Conservation (phyloP, 2,888 invertebrate species). For the Anarsia innoxiella region DNA sequence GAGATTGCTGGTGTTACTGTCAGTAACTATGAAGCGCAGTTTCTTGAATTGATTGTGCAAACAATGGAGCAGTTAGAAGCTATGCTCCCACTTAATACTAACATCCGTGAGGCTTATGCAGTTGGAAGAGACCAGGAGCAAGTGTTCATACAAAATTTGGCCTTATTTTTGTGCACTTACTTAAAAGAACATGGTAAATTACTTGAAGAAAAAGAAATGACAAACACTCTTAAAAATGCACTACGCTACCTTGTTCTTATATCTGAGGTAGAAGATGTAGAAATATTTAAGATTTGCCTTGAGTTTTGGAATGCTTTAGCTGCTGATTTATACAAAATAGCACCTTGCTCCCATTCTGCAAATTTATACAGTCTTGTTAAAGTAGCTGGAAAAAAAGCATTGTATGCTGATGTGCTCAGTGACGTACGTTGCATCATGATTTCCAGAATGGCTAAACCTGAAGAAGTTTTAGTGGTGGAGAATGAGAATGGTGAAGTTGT, state of each 20-base stretch:
- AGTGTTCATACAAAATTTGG: slow-evolving; percentile 98
- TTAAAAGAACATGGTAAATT: slow-evolving; percentile 96
- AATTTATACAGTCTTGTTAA: slow-evolving; percentile 55
- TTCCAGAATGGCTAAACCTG: slow-evolving; percentile 99
- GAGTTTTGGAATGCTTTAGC: slow-evolving; percentile 99
- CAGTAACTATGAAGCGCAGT: slow-evolving; percentile 94
- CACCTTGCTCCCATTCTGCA: slow-evolving; percentile 78
- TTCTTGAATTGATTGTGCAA: slow-evolving; percentile 90
- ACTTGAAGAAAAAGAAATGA: slow-evolving; percentile 87
- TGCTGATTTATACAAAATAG: slow-evolving; percentile 93
- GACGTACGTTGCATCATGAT: slow-evolving; percentile 98
- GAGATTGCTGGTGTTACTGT: slow-evolving; percentile 96
- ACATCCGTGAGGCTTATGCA: slow-evolving; percentile 95
- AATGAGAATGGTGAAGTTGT: slow-evolving; percentile 99
- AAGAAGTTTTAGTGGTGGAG: slow-evolving; percentile 99
- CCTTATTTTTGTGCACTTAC: slow-evolving; percentile 97
- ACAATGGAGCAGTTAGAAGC: slow-evolving; percentile 94
- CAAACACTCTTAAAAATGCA: slow-evolving; percentile 86
- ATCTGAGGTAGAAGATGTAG: slow-evolving; percentile 99
- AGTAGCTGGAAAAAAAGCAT: slow-evolving; percentile 77
- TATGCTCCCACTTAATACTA: slow-evolving; percentile 93
- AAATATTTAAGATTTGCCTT: slow-evolving; percentile 99
- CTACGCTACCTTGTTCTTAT: slow-evolving; percentile 91
- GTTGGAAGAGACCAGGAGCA: slow-evolving; percentile 97
- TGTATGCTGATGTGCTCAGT: slow-evolving; percentile 87